Evolutionary conservation across 2,113 vertebrate species (phyloP).

Genomic region (Cnemophilus loriae): DNA sequence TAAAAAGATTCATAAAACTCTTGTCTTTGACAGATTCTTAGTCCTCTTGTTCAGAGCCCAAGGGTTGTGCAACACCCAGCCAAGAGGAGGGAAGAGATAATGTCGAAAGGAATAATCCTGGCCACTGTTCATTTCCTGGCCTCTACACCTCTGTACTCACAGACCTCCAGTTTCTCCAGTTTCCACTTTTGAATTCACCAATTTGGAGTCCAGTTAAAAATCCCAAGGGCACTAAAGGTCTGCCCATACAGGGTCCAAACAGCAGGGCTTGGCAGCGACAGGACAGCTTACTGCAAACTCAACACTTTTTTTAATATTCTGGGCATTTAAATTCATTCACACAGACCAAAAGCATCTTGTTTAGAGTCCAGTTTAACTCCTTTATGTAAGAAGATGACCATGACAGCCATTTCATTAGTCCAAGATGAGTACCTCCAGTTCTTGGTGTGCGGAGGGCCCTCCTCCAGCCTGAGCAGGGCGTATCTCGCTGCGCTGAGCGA

Average conservation of each 20-base stretch:
- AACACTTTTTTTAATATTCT: background rate
- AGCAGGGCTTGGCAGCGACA: background rate
- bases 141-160: background rate
- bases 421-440: conserved; percentile 87
- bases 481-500: conserved; percentile 96
- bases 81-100: background rate
- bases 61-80: background rate
- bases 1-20: background rate
- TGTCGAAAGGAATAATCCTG: background rate
- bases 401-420: background rate
- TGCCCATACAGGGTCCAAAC: background rate
- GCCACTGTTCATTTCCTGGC: background rate
- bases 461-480: conserved; percentile 87
- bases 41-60: background rate
- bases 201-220: background rate
- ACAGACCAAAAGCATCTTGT: background rate
- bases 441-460: conserved; percentile 95
- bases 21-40: background rate
- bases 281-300: background rate
- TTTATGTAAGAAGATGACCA: background rate
- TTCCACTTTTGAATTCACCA: background rate
- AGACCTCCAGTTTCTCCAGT: background rate
- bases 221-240: background rate
- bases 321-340: background rate
- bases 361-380: background rate